Evolutionary conservation across 2,888 invertebrate genomes (phyloP).

Genomic region (Euspilapteryx auroguttella): DNA sequence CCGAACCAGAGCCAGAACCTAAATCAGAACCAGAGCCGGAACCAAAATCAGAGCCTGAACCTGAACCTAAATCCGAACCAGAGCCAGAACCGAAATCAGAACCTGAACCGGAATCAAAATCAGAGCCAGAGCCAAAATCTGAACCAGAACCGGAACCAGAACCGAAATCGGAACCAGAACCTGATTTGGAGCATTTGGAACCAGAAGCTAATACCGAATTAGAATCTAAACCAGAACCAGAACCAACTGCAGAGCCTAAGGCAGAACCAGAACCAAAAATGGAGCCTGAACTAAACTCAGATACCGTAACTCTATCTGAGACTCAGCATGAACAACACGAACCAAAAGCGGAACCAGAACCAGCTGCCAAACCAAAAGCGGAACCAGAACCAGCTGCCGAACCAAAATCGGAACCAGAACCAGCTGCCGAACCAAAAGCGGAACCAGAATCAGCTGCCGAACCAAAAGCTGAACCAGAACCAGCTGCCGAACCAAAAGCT

Average conservation of each 20-base stretch:
- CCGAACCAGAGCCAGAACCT: slow-evolving; percentile 14
- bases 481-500: slow-evolving; percentile 16
- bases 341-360: slow-evolving; percentile 15
- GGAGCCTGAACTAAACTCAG: slow-evolving; percentile 3
- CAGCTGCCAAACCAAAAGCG: slow-evolving; percentile 15
- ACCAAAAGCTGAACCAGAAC: slow-evolving; percentile 20
- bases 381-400: slow-evolving; percentile 9
- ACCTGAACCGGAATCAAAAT: slow-evolving; percentile 6
- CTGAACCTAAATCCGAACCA: slow-evolving; percentile 11
- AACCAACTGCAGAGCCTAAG: slow-evolving; percentile 16
- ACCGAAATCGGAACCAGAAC: slow-evolving; percentile 13
- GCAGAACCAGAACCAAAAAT: slow-evolving; percentile 9
- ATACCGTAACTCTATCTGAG: no score
- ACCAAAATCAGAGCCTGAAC: slow-evolving; percentile 19
- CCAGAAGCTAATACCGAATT: slow-evolving; percentile 7
- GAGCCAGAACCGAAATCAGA: slow-evolving; percentile 1
- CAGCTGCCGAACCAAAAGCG: slow-evolving; percentile 20
- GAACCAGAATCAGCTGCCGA: slow-evolving; percentile 21
- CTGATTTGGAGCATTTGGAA: slow-evolving; percentile 10
- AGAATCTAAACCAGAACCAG: slow-evolving; percentile 14
- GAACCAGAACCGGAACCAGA: slow-evolving; percentile 14
- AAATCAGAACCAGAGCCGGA: slow-evolving; percentile 21
- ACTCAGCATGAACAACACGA: no score
- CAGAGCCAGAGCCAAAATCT: not conserved
- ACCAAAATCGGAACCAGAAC: slow-evolving; percentile 14